Base-by-base conservation (phyloP, 1,140 invertebrate species). In the Neodiprion fabricii region DNA sequence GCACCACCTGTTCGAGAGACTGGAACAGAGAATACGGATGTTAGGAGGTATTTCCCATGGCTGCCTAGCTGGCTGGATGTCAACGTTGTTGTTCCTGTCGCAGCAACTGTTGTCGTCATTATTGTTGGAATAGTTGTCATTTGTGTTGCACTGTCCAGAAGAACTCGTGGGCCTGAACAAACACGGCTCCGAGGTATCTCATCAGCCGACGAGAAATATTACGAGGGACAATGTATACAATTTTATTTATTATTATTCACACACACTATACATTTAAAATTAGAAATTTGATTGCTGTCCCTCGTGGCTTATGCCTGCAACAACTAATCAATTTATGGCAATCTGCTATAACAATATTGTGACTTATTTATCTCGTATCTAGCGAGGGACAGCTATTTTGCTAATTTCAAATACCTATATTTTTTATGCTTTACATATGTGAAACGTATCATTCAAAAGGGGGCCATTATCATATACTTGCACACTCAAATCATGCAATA, bases 121-220 rank as follows among this genome's bases (percentile, higher is more conserved):
- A 91, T 96, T 78, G 95, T 97, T 78, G 95, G 95, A 75, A 94
- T 96, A 83, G 92, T 96, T 82, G 95, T 97, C 77, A 94, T 97
- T 84, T 96, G 95, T 86, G 93, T 96, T 74, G 95, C 95, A 7
- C 87, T 96, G 1, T 94, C 95, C 10, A 90, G 95, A 80, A 90
- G 95, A 81, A 92, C 93, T 80, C 91, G 94, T 70, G 92, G 91
- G 72, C 91, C 91, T 48, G 91, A 91, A 79, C 94, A 95, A 80
- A 95, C 95, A 70, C 90, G 95, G 82, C 92, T 96, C 80, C 91
- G 94, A 91, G 95, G 95, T 92, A 90, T 91, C 81, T 90, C 87
- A 68, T 88, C 87, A 72, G 85, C 84, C 73, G 87, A 89, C 77
- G 87, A 88, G 81, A 89, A 89, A 88, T 88, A 88, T 85, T 88